Conservation (phyloP, 2,113 vertebrate species). For the Cephalopterus ornatus region DNA sequence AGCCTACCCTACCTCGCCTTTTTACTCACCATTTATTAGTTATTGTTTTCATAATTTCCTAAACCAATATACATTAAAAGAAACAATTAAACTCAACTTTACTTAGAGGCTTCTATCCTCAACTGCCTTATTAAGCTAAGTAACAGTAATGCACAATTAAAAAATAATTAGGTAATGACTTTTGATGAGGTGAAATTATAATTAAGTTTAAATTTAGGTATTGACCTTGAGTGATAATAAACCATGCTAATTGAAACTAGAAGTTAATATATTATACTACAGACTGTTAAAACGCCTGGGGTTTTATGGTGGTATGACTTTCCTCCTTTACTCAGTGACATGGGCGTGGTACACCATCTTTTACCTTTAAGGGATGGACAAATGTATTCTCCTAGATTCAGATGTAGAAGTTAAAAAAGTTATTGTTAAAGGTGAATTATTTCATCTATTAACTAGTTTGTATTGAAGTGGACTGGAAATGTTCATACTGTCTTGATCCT, state of each 20-base stretch:
- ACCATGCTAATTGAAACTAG: not conserved
- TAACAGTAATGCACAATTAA: not conserved
- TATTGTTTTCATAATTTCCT: not conserved
- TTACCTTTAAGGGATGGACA: not conserved
- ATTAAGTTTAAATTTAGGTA: not conserved
- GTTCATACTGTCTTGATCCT: not conserved
- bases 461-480: not conserved
- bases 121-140: not conserved
- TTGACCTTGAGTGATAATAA: constrained; percentile 36
- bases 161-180: constrained; percentile 21
- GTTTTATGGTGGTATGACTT: not conserved
- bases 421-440: not conserved
- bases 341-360: not conserved
- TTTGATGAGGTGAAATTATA: constrained; percentile 3
- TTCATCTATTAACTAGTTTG: not conserved
- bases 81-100: not conserved
- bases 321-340: not conserved
- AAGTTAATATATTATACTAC: not conserved
- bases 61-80: not conserved
- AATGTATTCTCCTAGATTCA: not conserved
- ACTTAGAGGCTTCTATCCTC: not conserved
- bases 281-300: not conserved
- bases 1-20: not conserved
- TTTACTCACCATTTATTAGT: not conserved
- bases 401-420: not conserved